These are phyloP conservation scores for Eretmodus cyanostictus DNA, from an alignment of 2,113 vertebrate species.

Conservation along the genomic window DNA sequence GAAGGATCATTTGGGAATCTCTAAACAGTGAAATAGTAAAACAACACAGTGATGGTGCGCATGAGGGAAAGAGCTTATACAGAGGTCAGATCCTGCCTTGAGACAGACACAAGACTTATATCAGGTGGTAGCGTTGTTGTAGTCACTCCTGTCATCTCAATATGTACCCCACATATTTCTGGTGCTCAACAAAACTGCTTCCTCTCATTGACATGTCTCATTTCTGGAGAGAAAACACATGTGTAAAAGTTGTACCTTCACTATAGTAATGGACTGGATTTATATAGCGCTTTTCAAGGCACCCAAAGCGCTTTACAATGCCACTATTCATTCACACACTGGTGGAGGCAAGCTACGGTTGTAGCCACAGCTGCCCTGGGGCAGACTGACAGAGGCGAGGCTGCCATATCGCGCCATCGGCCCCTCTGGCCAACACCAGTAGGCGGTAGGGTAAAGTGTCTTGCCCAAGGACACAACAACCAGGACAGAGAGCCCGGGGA, in stretches of 20 bases:
- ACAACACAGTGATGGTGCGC: background rate
- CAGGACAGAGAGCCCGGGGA: too few relatives aligned
- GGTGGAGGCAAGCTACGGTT: too few relatives aligned
- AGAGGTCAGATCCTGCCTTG: background rate
- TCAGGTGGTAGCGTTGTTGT: background rate
- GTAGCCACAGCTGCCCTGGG: too few relatives aligned
- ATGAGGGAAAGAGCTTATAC: background rate
- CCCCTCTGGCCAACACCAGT: too few relatives aligned
- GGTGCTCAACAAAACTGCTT: background rate
- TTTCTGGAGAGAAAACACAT: background rate
- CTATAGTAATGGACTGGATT: background rate
- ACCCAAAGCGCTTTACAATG: too few relatives aligned
- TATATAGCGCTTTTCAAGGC: too few relatives aligned
- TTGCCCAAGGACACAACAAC: too few relatives aligned
- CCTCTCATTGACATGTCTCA: background rate
- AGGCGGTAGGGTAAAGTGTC: too few relatives aligned
- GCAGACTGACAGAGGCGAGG: too few relatives aligned
- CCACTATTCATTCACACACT: too few relatives aligned
- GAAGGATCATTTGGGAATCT: background rate
- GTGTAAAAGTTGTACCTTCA: background rate
- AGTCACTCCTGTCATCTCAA: background rate
- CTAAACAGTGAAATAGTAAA: background rate
- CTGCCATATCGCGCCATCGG: too few relatives aligned
- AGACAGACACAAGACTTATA: background rate
- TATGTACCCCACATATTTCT: background rate